Base-by-base conservation (phyloP, 2,888 invertebrate species). In the Eristalis intricaria region DNA sequence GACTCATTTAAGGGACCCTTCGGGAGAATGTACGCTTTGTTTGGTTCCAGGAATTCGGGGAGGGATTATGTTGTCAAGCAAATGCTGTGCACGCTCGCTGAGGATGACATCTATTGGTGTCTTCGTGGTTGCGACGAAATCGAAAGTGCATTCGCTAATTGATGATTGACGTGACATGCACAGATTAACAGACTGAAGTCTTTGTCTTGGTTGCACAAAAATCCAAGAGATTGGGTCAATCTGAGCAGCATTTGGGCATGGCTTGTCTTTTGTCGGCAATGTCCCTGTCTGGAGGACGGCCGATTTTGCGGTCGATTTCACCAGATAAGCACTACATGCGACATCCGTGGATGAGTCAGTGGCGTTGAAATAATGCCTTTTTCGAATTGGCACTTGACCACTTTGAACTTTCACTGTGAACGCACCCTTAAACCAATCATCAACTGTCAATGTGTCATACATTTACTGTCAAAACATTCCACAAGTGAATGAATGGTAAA, bases 31-130 rank as follows among this genome's bases (percentile, higher is more conserved):
- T 56, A 35, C 22, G 32, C 35, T 65, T 38, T 38, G 75, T 65
- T n/a, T 38, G 29, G 22, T 73, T 63, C 63, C 43, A 73, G 73
- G 38, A 60, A 40, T 40, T 66, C 19, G 19, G 2, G 19, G 50
- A 26, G 26, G 43, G 43, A 43, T 43, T 43, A 43, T 43, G 43
- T n/a, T 19, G 43, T n/a, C 43, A 15, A 7, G 43, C n/a, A 19
- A n/a, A 19, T 19, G 4, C n/a, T 43, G n/a, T n/a, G 15, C 43
- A 19, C 4, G 15, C 3, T 43, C 15, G 7, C 43, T 43, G 43
- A 15, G n/a, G 43, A n/a, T 43, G n/a, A 43, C 43, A 19, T 43
- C 43, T n/a, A 43, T 4, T 19, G 15, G n/a, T 8, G 8, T 32
- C 8, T 0, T 15, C 1, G 15, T 4, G 4, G 43, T 1, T 43